phyloP scores from a whole-genome alignment of 2,888 invertebrate species.

The Sphaerophoria taeniata region DNA sequence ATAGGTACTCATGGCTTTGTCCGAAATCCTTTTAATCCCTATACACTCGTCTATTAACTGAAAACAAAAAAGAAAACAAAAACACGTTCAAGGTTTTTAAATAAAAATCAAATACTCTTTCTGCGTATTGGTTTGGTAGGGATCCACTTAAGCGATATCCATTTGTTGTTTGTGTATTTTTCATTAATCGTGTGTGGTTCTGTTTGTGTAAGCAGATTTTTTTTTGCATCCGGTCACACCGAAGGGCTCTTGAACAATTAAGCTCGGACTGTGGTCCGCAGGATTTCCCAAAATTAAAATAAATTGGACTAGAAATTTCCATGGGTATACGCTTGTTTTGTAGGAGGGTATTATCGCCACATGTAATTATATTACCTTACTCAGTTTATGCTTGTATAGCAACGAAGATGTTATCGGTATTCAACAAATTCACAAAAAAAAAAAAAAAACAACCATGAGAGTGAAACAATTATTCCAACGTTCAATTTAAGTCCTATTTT shows the following conservation, averaged over 20 bases:
- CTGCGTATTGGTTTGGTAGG: conserved; percentile 47
- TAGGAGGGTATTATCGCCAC: conserved; percentile 31
- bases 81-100: conserved; percentile 8
- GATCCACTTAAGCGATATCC: conserved; percentile 53
- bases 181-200: conserved; percentile 67
- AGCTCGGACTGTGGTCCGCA: neutral
- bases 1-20: conserved; percentile 64
- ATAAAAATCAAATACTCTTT: conserved; percentile 32
- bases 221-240: conserved; percentile 42
- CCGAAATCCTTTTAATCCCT: conserved; percentile 65
- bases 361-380: neutral
- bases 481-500: too few relatives aligned
- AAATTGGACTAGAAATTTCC: conserved; percentile 69
- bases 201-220: conserved; percentile 68
- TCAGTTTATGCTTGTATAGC: conserved; percentile 43
- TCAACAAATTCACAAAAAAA: conserved; percentile 20
- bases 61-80: conserved; percentile 49
- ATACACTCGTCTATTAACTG: conserved; percentile 61
- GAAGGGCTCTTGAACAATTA: conserved; percentile 60
- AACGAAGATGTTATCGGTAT: conserved; percentile 54
- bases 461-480: conserved; percentile 45
- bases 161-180: conserved; percentile 40
- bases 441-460: conserved; percentile 56
- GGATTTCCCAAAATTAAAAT: conserved; percentile 67
- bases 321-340: conserved; percentile 33